phyloP scores from a whole-genome alignment of 2,888 invertebrate genomes.

The Tineola bisselliella region DNA sequence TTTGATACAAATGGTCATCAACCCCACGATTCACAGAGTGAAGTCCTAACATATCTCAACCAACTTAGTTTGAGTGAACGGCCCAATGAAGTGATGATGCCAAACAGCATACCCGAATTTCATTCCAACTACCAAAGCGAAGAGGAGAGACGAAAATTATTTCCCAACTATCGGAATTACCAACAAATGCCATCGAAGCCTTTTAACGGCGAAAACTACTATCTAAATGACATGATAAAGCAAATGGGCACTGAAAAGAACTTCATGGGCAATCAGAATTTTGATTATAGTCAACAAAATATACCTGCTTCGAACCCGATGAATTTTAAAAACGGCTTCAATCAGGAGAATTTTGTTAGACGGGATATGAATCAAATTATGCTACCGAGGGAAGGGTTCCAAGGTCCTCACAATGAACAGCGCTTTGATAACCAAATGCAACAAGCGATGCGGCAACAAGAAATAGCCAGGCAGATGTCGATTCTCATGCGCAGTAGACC shows the following conservation, averaged over 20 bases:
- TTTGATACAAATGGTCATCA: conserved; percentile 33
- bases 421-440: conserved; percentile 43
- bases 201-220: conserved; percentile 37
- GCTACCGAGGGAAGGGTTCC: conserved; percentile 32
- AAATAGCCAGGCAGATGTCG: conserved; percentile 53
- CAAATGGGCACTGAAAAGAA: conserved; percentile 32
- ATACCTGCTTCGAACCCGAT: conserved; percentile 25
- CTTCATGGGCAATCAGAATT: conserved; percentile 30
- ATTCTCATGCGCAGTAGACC: conserved; percentile 51
- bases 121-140: conserved; percentile 36
- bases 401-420: conserved; percentile 25
- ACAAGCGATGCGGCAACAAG: conserved; percentile 47
- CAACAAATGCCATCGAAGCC: conserved; percentile 28
- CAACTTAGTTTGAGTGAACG: conserved; percentile 46
- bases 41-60: conserved; percentile 44
- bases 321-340: conserved; percentile 48
- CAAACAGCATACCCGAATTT: conserved; percentile 34
- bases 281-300: conserved; percentile 29
- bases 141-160: conserved; percentile 45
- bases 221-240: conserved; percentile 42
- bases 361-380: conserved; percentile 42
- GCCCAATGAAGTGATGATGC: conserved; percentile 33
- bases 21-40: conserved; percentile 36
- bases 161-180: conserved; percentile 22
- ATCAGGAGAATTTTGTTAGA: conserved; percentile 35